Evolutionary conservation across 2,888 invertebrate species (phyloP), one percentile per base, ranked within the genome.

Genomic region (Athrips mouffetella): DNA sequence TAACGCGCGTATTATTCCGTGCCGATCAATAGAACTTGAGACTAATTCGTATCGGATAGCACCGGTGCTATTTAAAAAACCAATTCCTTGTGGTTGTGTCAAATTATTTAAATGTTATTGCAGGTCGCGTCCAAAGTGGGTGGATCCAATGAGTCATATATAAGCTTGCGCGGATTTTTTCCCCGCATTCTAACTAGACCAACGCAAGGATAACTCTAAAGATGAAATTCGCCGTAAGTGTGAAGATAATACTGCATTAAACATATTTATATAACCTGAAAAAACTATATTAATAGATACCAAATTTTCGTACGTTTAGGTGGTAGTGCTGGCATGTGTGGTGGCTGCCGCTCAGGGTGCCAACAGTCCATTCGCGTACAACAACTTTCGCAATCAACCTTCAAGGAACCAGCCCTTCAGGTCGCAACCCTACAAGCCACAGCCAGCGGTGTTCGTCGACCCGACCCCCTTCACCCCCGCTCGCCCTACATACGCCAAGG

Each of bases 41-140:
- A 44, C 20, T 20, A 44, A 44, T 44, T 30, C 11, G 18, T 44
- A 31, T 31, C 7, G 20, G 29, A 29, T 20, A 18, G 31, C 29
- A 5, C 44, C n/a, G 21, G 20, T 44, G 30, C 5, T 21, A 45
- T 30, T 39, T 45, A 20, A 45, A 40, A 31, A 15, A 63, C 60
- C 53, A 37, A 69, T 69, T 70, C 69, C 70, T 68, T 65, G 60
- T 67, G 67, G 58, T 68, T 62, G 64, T 65, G 59, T 67, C 62
- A 70, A 78, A 72, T 76, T 79, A 83, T 83, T 82, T 73, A 78
- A 83, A 83, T 84, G 64, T 73, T 74, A 83, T 81, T 81, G 78
- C 79, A 84, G 66, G 73, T 79, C 64, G 57, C 62, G 66, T 57
- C 63, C 62, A 61, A 71, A 79, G 82, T 84, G 79, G 82, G 83